Evolutionary conservation across 1,140 invertebrate genomes (phyloP), one percentile per base, ranked within the genome.

Genomic region (Caerostris darwini): DNA sequence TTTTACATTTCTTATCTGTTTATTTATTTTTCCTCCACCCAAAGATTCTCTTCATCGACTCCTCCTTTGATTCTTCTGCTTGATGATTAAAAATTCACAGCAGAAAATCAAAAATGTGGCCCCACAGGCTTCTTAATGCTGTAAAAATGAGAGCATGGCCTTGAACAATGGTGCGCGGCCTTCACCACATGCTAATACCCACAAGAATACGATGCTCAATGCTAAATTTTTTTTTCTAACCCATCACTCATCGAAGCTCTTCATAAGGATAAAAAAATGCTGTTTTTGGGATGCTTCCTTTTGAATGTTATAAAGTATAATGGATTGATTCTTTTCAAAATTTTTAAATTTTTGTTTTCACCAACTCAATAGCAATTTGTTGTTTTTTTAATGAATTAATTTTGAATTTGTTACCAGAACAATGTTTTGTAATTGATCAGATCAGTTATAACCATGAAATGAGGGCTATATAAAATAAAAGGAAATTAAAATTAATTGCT

Each of bases 281-380:
- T 14, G 10, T 50, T 77, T n/a, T 34, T 3, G 3, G 10, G 3
- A 5, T 77, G 34, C 34, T 50, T 12, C 71, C 50, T 77, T 77
- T 53, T 53, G 10, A 77, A 50, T 77, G 8, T 53, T 12, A 34
- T 34, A 77, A 69, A 34, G 10, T 19, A 10, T 12, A 12, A 53
- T 77, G 8, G 53, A 53, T 64, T 14, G 17, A 53, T 77, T 10
- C 50, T 77, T 5, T 77, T 53, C 71, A 34, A 2, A 12, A 50
- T 77, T 77, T 77, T 77, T 77, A 53, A 71, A 77, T 77, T 77
- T 10, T 34, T 77, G 34, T 77, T 53, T 77, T 12, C 14, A 50
- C 71, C 71, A n/a, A 53, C 7, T 50, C 71, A 3, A 34, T 77
- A 8, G 34, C 34, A 50, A 34, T 53, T 34, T 34, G 34, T 34